Evolutionary conservation across 35 echinoderm and acorn worm species (phyloP).

Genomic region (Eucidaris tribuloides): DNA sequence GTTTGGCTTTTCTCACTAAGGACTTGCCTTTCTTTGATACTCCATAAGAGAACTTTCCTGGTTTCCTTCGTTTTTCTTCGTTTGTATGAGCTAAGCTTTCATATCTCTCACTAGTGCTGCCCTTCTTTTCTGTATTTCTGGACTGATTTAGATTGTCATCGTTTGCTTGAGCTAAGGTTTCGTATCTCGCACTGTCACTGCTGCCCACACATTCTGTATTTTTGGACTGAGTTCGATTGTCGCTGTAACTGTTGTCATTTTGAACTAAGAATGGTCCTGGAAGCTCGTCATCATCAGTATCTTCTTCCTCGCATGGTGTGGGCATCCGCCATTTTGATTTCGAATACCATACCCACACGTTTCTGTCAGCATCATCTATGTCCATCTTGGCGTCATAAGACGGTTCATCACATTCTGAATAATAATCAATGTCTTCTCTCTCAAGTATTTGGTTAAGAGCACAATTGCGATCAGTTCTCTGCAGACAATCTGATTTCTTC

Average conservation of each 20-base stretch:
- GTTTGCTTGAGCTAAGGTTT: no score
- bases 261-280: no score
- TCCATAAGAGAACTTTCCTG: background rate
- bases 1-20: background rate
- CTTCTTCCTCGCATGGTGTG: no score
- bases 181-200: no score
- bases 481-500: no score
- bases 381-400: background rate
- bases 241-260: no score
- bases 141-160: background rate
- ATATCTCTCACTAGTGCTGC: background rate
- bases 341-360: no score
- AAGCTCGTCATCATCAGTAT: no score
- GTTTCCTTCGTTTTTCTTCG: background rate
- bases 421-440: background rate
- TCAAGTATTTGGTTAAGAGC: background rate
- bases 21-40: constrained; percentile 9
- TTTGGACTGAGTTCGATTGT: no score
- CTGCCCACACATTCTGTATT: no score
- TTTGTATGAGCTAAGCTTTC: background rate
- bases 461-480: no score
- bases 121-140: background rate
- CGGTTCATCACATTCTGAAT: background rate
- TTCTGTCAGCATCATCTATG: background rate
- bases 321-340: no score